phyloP scores from a whole-genome alignment of 1,140 invertebrate species.

The Trichoplusia ni region DNA sequence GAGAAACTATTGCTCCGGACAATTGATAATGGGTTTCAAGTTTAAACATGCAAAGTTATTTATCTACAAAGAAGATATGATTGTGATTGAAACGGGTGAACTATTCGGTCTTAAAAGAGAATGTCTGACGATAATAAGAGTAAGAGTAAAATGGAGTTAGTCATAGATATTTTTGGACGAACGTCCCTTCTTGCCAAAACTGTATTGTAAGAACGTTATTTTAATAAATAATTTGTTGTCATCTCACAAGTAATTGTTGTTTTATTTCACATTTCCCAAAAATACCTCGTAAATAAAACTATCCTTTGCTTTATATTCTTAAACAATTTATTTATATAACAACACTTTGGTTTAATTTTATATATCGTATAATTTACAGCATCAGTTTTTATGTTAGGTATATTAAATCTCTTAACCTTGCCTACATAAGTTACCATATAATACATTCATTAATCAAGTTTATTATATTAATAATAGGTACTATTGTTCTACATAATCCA shows the following conservation, averaged over 20 bases:
- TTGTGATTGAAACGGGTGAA: not conserved
- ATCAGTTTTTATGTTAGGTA: constrained; percentile 11
- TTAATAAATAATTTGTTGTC: constrained; percentile 73
- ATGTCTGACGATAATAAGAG: not conserved
- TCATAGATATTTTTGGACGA: constrained; percentile 43
- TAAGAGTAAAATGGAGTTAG: constrained; percentile 5
- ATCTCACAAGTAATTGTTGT: constrained; percentile 40
- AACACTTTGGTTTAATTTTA: constrained; percentile 75
- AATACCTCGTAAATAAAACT: constrained; percentile 24
- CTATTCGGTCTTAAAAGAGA: not conserved
- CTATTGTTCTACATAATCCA: too few relatives aligned
- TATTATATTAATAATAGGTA: too few relatives aligned
- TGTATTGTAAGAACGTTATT: constrained; percentile 66
- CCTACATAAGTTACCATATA: constrained; percentile 1
- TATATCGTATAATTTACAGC: constrained; percentile 60
- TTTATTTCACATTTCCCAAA: constrained; percentile 28
- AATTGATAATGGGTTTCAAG: not conserved
- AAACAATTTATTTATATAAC: constrained; percentile 39
- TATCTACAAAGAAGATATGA: not conserved
- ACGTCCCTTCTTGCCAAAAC: constrained; percentile 65
- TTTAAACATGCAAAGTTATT: not conserved
- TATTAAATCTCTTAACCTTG: not conserved
- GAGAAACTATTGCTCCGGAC: not conserved
- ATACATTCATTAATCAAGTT: constrained; percentile 26
- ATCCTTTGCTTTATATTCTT: constrained; percentile 48